Evolutionary conservation across 2,797 vertebrate species (phyloP), one percentile per base, ranked within the genome.

Genomic region (Tokudaia muenninki): DNA sequence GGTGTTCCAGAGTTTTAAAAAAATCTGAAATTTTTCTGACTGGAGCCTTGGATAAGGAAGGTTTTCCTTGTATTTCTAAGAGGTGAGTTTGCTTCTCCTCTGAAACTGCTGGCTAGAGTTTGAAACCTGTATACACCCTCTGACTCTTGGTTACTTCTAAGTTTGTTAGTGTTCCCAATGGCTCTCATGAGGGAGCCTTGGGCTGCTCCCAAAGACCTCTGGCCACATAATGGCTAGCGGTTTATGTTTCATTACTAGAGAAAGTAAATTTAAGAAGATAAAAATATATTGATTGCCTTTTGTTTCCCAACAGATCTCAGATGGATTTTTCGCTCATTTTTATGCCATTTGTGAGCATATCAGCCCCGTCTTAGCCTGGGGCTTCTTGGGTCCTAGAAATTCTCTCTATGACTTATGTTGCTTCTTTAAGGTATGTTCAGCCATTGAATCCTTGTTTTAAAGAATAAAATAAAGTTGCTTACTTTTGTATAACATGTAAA

Each of bases 271-370:
- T 24, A 86, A 90, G 47, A 44, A 57, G 19, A 6, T 80, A 26
- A 86, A 93, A 94, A 90, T 90, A 83, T 96, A 96, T 72, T 93
- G 24, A 93, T 88, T 96, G 80, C 70, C 10, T 1, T 97, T 91
- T 98, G 0, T 95, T 91, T 94, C 47, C 94, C 84, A 91, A 94
- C 97, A 99, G 99, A 98, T 99, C 55, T 98, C 99, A 2, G 99
- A 99, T 92, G 99, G 99, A 83, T 99, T 99, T 98, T 99, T 99
- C 96, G 99, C 99, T 77, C 99, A 99, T 97, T 99, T 99, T 98
- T 99, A 99, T 96, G 98, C 99, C 0, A 98, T 99, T 97, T 99
- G 99, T 98, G 99, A 99, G 96, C 99, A 99, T 88, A 99, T 99
- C 97, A 99, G 99, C 92, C 99, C 99, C 0, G 99, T 99, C 70